Evolutionary conservation across 2,888 invertebrate genomes (phyloP).

Genomic region (Lasioglossum vierecki): DNA sequence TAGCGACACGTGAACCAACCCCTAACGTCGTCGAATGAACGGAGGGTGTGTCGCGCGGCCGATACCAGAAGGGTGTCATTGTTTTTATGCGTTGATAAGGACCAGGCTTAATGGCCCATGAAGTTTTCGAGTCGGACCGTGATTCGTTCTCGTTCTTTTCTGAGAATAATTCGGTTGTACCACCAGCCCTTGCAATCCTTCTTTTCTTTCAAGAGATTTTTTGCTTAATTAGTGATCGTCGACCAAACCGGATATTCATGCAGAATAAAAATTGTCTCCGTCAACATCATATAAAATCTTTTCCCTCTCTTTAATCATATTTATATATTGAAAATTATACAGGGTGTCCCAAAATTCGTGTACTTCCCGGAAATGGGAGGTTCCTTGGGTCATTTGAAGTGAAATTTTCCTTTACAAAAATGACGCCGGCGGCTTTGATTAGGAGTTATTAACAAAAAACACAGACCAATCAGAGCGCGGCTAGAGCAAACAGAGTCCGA

Average conservation of each 20-base stretch:
- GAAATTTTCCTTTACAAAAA: too few relatives aligned
- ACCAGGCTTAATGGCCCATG: slow-evolving; percentile 79
- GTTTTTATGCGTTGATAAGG: slow-evolving; percentile 80
- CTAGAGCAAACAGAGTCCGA: too few relatives aligned
- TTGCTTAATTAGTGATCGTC: background rate
- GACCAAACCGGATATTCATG: too few relatives aligned
- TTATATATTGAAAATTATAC: too few relatives aligned
- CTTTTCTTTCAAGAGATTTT: slow-evolving; percentile 34
- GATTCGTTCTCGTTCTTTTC: slow-evolving; percentile 62
- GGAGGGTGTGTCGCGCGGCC: slow-evolving; percentile 63
- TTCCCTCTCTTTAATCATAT: too few relatives aligned
- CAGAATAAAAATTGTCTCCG: background rate
- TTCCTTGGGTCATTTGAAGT: too few relatives aligned
- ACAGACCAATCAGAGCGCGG: too few relatives aligned
- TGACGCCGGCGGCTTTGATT: too few relatives aligned
- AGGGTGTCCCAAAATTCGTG: too few relatives aligned
- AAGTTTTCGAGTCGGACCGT: slow-evolving; percentile 71
- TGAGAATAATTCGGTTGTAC: slow-evolving; percentile 33
- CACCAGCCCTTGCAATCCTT: background rate
- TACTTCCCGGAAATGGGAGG: too few relatives aligned
- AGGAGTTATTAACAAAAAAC: too few relatives aligned
- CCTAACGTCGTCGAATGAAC: slow-evolving; percentile 67
- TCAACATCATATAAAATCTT: background rate
- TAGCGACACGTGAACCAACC: slow-evolving; percentile 68
- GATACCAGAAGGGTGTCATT: slow-evolving; percentile 71